These are phyloP conservation scores for Scomber japonicus DNA, from an alignment of 2,113 vertebrate genomes.

Conservation along the genomic window DNA sequence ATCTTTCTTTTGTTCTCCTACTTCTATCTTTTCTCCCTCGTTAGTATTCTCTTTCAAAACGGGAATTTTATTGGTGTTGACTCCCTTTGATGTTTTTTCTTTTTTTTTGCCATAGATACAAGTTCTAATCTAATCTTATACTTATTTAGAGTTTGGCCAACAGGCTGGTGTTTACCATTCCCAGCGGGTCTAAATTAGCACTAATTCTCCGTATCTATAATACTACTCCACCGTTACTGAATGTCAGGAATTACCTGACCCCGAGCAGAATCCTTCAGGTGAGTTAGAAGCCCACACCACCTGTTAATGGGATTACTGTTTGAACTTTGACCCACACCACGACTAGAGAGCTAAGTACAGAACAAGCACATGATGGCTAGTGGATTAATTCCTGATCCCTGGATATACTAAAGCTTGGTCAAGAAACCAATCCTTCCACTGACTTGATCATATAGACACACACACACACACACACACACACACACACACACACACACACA, in stretches of 20 bases:
- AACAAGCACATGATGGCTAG: slow-evolving; percentile 59
- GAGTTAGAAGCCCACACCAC: slow-evolving; percentile 41
- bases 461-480: slow-evolving; percentile 21
- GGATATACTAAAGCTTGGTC: slow-evolving; percentile 64
- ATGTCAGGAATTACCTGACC: background rate
- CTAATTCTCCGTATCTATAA: background rate
- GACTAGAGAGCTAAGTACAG: slow-evolving; percentile 54
- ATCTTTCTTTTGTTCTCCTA: slow-evolving; percentile 46
- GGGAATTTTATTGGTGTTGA: slow-evolving; percentile 7
- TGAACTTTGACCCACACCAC: slow-evolving; percentile 42
- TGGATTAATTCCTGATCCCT: slow-evolving; percentile 74
- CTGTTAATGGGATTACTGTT: slow-evolving; percentile 64
- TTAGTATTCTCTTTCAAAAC: slow-evolving; percentile 31
- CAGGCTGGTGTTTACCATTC: background rate
- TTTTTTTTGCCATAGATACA: background rate
- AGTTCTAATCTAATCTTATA: background rate
- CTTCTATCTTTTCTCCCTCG: slow-evolving; percentile 17
- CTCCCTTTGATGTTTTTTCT: slow-evolving; percentile 41
- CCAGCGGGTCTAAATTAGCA: background rate
- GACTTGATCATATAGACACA: slow-evolving; percentile 15
- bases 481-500: slow-evolving; percentile 9
- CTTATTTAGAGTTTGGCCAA: background rate
- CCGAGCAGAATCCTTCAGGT: slow-evolving; percentile 27
- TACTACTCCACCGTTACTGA: background rate
- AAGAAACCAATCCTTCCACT: slow-evolving; percentile 59